Evolutionary conservation across 2,113 vertebrate species (phyloP), one percentile per base, ranked within the genome.

Genomic region (Potamarius usumacintae): DNA sequence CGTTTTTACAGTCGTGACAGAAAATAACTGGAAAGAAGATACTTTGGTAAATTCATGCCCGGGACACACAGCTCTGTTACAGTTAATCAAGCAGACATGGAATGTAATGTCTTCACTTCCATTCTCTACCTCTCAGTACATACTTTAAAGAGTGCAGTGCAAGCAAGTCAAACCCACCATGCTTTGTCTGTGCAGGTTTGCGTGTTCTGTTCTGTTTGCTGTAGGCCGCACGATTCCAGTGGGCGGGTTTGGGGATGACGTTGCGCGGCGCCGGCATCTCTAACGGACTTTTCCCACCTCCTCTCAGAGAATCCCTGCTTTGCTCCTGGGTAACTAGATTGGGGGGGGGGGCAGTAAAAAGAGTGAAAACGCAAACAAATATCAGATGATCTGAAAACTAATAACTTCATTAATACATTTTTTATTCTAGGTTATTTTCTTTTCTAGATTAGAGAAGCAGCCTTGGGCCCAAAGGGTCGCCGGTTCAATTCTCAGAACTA

Each of bases 251-350:
- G 84, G 96, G 97, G 90, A 93, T 95, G 65, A 69, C 94, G 18
- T 92, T 95, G 4, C 96, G 95, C 82, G 97, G 96, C 52, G 96
- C 92, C 25, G 96, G 96, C 30, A 95, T 96, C 83, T 94, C 94
- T 30, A 94, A 89, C 52, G 94, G 89, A 89, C 95, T 96, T 74
- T 27, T 76, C 9, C 55, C 62, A 0, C 53, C 42, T n/a, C 69
- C 69, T 60, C 27, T 71, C 62, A 10, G 69, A 76, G 15, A 82
- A 62, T 86, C 82, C 10, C 14, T 74, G 67, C 7, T 72, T 30
- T 78, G 83, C 5, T 57, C 72, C 10, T 76, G 74, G 48, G 34
- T 42, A 63, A n/a, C 88, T 89, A 67, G 25, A 69, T n/a, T 5
- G 60, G 17, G 48, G 71, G n/a, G 65, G 78, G 1, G 50, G 50